Percentiles rank a stretch among this genome's conserved stretches.
These are phyloP conservation scores for Anguilla pacifica DNA, from an alignment of 2,797 vertebrate genomes.

Conservation along the genomic window DNA sequence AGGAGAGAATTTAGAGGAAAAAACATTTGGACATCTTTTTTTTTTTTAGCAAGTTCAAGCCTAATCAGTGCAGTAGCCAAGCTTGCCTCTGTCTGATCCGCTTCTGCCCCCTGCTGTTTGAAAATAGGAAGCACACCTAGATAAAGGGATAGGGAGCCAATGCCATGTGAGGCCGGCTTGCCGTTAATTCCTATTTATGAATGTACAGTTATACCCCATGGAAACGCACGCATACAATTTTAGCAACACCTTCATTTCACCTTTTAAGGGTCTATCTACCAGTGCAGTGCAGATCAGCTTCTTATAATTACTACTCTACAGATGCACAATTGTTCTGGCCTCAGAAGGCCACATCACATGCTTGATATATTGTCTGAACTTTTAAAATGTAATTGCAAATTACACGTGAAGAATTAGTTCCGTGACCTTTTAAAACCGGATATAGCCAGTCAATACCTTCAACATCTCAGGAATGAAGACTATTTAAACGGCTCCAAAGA, in stretches of 20 bases:
- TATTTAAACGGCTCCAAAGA: background rate
- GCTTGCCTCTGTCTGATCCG: background rate
- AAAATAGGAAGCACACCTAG: background rate
- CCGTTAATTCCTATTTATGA: background rate
- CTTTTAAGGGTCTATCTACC: background rate
- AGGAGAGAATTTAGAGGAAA: background rate
- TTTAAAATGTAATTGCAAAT: background rate
- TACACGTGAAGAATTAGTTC: background rate
- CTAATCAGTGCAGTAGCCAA: background rate
- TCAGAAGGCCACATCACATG: background rate
- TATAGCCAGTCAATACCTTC: background rate
- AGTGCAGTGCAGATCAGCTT: background rate
- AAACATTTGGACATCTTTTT: background rate
- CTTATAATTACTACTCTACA: background rate
- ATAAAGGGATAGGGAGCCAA: background rate
- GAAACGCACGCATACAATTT: background rate
- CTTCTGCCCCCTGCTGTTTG: conserved; percentile 35
- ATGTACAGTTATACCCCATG: background rate
- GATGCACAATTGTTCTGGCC: background rate
- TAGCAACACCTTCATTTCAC: background rate
- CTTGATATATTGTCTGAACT: background rate
- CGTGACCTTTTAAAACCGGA: background rate
- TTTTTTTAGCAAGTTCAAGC: background rate
- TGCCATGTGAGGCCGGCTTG: background rate
- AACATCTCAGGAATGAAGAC: background rate